These are phyloP conservation scores for Canis aureus DNA, from an alignment of 2,113 vertebrate genomes.

Conservation along the genomic window DNA sequence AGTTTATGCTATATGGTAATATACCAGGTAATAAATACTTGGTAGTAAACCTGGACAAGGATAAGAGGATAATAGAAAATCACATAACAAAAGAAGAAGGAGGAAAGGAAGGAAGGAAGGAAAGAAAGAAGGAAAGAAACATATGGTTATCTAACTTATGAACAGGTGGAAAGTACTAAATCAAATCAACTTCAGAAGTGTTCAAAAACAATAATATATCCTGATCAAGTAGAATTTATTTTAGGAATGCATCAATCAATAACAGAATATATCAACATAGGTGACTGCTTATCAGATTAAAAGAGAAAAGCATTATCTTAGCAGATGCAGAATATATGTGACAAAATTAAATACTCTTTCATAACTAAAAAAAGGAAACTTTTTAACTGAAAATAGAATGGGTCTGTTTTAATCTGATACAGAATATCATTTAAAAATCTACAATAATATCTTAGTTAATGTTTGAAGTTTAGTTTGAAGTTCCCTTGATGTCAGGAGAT, in stretches of 20 bases:
- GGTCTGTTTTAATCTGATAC: background rate
- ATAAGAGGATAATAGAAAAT: background rate
- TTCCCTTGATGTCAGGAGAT: constrained; percentile 20
- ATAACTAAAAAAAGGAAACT: background rate
- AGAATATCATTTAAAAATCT: background rate
- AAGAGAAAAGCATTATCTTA: background rate
- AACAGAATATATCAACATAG: background rate
- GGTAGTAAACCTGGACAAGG: background rate
- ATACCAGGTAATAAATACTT: no score
- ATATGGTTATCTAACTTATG: background rate
- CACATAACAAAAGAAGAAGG: background rate
- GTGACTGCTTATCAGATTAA: background rate
- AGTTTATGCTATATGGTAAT: background rate
- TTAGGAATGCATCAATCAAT: background rate
- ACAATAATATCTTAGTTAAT: background rate
- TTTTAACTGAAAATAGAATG: constrained; percentile 51
- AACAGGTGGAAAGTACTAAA: constrained; percentile 15
- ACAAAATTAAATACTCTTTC: constrained; percentile 14
- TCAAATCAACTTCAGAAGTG: constrained; percentile 16
- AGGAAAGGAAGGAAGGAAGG: background rate
- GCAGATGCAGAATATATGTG: background rate
- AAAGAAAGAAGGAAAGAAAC: background rate
- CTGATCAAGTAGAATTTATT: background rate
- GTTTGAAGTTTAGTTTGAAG: constrained; percentile 20
- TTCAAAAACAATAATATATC: background rate